phyloP scores from a whole-genome alignment of 1,140 invertebrate species.

The Drosophila nigrodunni region DNA sequence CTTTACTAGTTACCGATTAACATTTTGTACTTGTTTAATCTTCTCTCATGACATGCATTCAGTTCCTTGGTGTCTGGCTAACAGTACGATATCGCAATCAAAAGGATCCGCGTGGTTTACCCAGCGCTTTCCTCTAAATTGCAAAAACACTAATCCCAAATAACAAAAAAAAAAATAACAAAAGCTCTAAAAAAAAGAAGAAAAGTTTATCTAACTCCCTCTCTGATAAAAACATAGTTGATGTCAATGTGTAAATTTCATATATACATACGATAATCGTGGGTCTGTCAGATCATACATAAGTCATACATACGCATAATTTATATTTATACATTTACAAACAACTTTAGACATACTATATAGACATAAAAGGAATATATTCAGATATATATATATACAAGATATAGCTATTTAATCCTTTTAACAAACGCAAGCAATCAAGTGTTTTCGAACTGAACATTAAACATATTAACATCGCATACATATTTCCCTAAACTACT shows the following conservation, averaged over 20 bases:
- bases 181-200: conserved; percentile 20
- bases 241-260: conserved; percentile 70
- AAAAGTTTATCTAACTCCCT: conserved; percentile 39
- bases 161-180: conserved; percentile 29
- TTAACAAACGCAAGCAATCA: conserved; percentile 64
- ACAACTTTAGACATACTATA: conserved; percentile 47
- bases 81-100: conserved; percentile 98
- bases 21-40: background rate
- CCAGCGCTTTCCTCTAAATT: conserved; percentile 97
- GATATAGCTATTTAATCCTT: conserved; percentile 63
- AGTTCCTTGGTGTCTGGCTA: conserved; percentile 99
- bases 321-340: conserved; percentile 74
- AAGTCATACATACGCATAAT: conserved; percentile 64
- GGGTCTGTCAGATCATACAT: conserved; percentile 47
- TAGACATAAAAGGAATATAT: conserved; percentile 58
- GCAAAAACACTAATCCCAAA: conserved; percentile 29
- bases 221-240: conserved; percentile 47
- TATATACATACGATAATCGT: conserved; percentile 56
- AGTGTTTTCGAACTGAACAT: conserved; percentile 57
- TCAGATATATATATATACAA: conserved; percentile 47
- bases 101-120: conserved; percentile 97
- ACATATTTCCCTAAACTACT: conserved; percentile 19
- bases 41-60: conserved; percentile 85
- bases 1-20: too few relatives aligned
- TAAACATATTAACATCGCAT: conserved; percentile 49